Evolutionary conservation across 2,888 invertebrate species (phyloP).

Genomic region (Ommatoiulus sabulosus): DNA sequence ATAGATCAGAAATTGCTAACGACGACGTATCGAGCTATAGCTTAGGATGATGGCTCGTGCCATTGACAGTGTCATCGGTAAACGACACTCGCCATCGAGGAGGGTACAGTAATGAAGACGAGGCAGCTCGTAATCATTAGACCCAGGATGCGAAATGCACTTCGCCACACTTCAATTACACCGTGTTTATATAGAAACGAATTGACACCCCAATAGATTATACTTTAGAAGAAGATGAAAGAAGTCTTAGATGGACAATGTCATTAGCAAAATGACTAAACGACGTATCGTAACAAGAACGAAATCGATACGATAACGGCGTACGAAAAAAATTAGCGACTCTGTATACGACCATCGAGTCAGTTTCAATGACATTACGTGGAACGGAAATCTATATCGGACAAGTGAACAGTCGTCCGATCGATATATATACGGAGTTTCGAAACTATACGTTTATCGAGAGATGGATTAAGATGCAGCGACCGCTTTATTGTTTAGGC

Average conservation of each 20-base stretch:
- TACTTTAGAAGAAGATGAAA: conserved; percentile 18
- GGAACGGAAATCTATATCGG: too few relatives aligned
- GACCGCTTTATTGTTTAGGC: too few relatives aligned
- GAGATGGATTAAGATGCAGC: too few relatives aligned
- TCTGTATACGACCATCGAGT: not conserved
- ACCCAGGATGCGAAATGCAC: not conserved
- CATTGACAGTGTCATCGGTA: conserved; percentile 31
- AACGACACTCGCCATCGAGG: not conserved
- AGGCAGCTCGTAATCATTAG: conserved; percentile 36
- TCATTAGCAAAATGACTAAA: conserved; percentile 18
- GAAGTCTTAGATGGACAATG: conserved; percentile 9
- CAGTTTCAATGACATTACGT: not conserved
- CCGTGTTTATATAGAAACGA: not conserved
- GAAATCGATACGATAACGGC: conserved; percentile 23
- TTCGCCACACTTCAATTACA: conserved; percentile 29
- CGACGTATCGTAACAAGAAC: not conserved
- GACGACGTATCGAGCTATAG: too few relatives aligned
- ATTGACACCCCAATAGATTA: not conserved
- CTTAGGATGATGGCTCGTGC: not conserved
- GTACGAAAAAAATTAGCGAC: not conserved
- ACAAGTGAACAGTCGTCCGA: not conserved
- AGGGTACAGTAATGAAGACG: not conserved
- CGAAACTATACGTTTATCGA: too few relatives aligned
- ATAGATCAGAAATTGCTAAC: not conserved
- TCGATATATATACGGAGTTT: not conserved